phyloP scores from a whole-genome alignment of 2,797 vertebrate genomes.

The Poeciliopsis infans region DNA sequence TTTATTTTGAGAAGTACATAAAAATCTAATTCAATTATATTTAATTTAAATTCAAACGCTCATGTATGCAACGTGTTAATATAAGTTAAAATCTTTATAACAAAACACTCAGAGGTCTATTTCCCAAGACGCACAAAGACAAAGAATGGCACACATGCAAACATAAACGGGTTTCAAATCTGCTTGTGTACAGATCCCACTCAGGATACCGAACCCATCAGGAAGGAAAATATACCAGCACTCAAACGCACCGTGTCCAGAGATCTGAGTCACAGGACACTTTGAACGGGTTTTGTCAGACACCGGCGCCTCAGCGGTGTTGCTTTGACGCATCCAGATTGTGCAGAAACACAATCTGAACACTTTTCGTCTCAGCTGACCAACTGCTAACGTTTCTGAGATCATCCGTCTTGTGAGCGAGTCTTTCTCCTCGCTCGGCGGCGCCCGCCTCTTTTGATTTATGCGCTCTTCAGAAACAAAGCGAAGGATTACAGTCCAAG shows the following conservation, averaged over 20 bases:
- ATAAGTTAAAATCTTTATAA: slow-evolving; percentile 56
- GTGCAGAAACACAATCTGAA: slow-evolving; percentile 70
- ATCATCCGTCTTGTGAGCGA: slow-evolving; percentile 54
- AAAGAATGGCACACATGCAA: slow-evolving; percentile 71
- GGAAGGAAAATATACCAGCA: slow-evolving; percentile 37
- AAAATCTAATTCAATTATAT: slow-evolving; percentile 47
- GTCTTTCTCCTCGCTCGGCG: slow-evolving; percentile 50
- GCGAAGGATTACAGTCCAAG: slow-evolving; percentile 41
- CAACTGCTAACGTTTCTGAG: slow-evolving; percentile 49
- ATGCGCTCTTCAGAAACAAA: slow-evolving; percentile 61
- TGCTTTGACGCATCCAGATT: slow-evolving; percentile 53
- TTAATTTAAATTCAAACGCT: slow-evolving; percentile 32
- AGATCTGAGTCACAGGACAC: slow-evolving; percentile 44
- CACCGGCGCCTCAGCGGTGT: slow-evolving; percentile 43
- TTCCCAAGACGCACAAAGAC: slow-evolving; percentile 50
- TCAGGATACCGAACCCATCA: slow-evolving; percentile 22
- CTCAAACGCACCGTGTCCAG: slow-evolving; percentile 48
- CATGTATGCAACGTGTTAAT: slow-evolving; percentile 36
- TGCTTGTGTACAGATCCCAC: slow-evolving; percentile 32
- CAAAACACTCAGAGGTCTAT: slow-evolving; percentile 32
- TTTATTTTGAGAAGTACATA: slow-evolving; percentile 37
- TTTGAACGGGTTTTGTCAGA: slow-evolving; percentile 37
- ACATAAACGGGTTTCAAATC: slow-evolving; percentile 42
- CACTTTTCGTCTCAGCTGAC: slow-evolving; percentile 62
- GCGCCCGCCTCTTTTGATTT: slow-evolving; percentile 71